phyloP scores from a whole-genome alignment of 2,888 invertebrate genomes.

The Aleiodes leptofemur region DNA sequence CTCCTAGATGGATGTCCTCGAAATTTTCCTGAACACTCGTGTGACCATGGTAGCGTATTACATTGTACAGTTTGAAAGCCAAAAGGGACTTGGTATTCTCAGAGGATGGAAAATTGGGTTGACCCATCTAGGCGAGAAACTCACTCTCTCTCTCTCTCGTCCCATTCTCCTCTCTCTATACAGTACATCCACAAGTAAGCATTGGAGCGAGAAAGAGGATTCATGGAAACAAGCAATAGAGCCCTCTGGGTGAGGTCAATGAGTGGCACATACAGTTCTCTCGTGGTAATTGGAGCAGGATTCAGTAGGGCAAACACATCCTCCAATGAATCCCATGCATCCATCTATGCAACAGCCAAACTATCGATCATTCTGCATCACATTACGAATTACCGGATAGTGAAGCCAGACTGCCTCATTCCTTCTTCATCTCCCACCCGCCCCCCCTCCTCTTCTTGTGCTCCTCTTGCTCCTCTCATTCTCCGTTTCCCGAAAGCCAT shows the following conservation, averaged over 20 bases:
- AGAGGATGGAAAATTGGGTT: slow-evolving; percentile 12
- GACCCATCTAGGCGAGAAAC: background rate
- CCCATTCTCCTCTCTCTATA: background rate
- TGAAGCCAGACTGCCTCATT: slow-evolving; percentile 20
- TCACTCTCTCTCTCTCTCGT: background rate
- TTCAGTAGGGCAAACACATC: slow-evolving; percentile 34
- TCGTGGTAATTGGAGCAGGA: slow-evolving; percentile 33
- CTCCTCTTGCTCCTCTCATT: no score
- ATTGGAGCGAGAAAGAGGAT: slow-evolving; percentile 24
- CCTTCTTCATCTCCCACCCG: background rate
- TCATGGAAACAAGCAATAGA: background rate
- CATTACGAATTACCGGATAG: slow-evolving; percentile 42
- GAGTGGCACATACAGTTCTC: slow-evolving; percentile 38
- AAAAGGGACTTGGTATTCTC: background rate
- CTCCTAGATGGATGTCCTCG: no score
- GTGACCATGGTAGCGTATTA: no score
- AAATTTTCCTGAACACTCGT: no score
- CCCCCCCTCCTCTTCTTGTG: no score
- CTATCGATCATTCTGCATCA: slow-evolving; percentile 43
- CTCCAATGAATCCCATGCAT: slow-evolving; percentile 14
- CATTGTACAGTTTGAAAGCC: no score
- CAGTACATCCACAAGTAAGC: background rate
- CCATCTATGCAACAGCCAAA: slow-evolving; percentile 33
- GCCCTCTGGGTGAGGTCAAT: slow-evolving; percentile 27
- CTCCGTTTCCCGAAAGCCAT: slow-evolving; percentile 9